Percentiles rank a stretch among this genome's conserved stretches.
Evolutionary conservation across 2,797 vertebrate genomes (phyloP).

Genomic region (Neopelma chrysocephalum): DNA sequence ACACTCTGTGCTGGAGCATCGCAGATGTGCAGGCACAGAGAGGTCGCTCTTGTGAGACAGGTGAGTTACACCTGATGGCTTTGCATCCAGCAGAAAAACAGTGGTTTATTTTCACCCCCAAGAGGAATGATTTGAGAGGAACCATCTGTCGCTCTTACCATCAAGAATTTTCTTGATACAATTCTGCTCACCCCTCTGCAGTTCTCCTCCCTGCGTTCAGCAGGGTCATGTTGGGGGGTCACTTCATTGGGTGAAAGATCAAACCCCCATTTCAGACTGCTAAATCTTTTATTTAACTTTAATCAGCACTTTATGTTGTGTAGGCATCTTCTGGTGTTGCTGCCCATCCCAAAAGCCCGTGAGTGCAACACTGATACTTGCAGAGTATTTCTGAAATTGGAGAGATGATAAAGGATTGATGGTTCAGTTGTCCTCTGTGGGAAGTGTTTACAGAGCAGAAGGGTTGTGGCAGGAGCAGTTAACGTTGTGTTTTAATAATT

Average conservation of each 20-base stretch:
- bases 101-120: neutral
- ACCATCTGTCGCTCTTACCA: neutral
- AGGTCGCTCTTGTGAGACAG: neutral
- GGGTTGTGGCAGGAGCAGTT: neutral
- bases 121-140: neutral
- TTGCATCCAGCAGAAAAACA: neutral
- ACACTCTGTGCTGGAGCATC: neutral
- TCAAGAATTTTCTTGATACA: neutral
- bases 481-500: neutral
- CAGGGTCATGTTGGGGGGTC: neutral
- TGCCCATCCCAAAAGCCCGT: fast-evolving
- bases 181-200: neutral
- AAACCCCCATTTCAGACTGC: neutral
- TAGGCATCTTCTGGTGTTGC: neutral
- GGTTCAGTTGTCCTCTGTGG: neutral
- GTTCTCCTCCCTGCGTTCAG: neutral
- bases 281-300: neutral
- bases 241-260: neutral
- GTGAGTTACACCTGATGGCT: neutral
- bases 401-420: neutral
- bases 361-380: neutral
- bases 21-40: neutral
- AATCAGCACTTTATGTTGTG: fast-evolving
- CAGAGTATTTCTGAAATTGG: neutral
- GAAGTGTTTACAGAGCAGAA: neutral